Percentiles rank a stretch among this genome's conserved stretches.
Evolutionary conservation across 1,140 invertebrate genomes (phyloP).

Genomic region (Drosophila repleta): DNA sequence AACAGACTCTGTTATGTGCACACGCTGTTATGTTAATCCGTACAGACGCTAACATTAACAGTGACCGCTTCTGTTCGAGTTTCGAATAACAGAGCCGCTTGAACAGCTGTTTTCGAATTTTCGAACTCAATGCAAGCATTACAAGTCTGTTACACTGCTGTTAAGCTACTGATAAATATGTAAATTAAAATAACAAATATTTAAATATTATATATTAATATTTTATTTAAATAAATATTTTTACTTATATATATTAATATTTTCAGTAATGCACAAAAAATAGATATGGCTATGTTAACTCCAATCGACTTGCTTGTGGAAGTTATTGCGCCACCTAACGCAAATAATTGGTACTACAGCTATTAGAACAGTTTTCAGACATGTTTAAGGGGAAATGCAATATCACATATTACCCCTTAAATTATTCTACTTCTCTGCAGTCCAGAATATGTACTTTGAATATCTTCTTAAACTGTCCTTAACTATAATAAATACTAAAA

Average conservation of each 20-base stretch:
- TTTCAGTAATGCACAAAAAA: background rate
- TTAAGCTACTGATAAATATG: background rate
- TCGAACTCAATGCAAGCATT: background rate
- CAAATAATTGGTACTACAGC: background rate
- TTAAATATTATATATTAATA: background rate
- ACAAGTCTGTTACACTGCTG: conserved; percentile 9
- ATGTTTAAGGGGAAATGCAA: background rate
- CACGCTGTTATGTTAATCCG: conserved; percentile 1
- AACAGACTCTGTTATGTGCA: conserved; percentile 26
- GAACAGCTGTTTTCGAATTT: conserved; percentile 24
- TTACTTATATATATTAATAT: no score
- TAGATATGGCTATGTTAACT: background rate
- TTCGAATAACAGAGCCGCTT: background rate
- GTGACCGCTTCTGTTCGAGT: background rate
- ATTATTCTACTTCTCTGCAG: no score
- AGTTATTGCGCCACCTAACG: conserved; percentile 4
- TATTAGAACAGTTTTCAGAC: conserved; percentile 12
- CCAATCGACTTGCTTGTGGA: background rate
- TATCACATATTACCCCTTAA: no score
- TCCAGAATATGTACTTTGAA: background rate
- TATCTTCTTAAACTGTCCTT: no score
- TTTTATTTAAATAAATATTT: background rate
- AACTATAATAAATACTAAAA: background rate
- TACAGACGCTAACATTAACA: background rate
- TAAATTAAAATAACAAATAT: no score